These are phyloP conservation scores for Myotis lucifugus DNA, from an alignment of 2,113 vertebrate species.

Conservation along the genomic window DNA sequence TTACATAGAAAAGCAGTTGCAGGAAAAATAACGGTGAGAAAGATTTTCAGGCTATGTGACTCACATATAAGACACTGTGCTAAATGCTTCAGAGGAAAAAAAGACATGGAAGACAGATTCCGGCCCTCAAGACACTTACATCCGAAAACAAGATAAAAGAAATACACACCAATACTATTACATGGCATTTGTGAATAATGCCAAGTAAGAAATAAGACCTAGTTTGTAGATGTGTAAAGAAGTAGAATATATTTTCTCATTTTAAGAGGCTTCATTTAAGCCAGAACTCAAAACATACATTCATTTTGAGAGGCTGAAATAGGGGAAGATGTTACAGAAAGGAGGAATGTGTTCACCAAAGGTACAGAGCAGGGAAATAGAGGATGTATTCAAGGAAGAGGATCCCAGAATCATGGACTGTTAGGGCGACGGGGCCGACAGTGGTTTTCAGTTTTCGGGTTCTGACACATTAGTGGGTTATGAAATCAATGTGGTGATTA, in stretches of 20 bases:
- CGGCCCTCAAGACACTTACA: not conserved
- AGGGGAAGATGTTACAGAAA: not conserved
- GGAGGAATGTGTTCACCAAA: not conserved
- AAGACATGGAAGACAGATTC: not conserved
- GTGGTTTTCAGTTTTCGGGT: not conserved
- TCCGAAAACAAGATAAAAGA: not conserved
- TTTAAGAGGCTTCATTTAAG: slow-evolving; percentile 2
- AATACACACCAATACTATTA: not conserved
- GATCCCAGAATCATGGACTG: not conserved
- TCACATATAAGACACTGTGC: not conserved
- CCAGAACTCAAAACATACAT: not conserved
- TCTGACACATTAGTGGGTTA: not conserved
- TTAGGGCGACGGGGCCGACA: too few relatives aligned
- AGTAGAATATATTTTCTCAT: not conserved
- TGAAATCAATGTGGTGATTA: not conserved
- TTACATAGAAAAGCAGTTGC: not conserved
- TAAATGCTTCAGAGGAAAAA: not conserved
- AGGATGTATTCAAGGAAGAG: not conserved
- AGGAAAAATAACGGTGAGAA: not conserved
- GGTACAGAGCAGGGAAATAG: not conserved
- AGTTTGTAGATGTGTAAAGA: not conserved
- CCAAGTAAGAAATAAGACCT: not conserved
- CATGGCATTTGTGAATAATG: not conserved
- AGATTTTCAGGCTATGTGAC: not conserved
- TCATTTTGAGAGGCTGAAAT: slow-evolving; percentile 1